Percentiles rank a stretch among this genome's conserved stretches.
These are phyloP conservation scores for Melikaiella ostensackeni DNA, from an alignment of 2,888 invertebrate species.

Conservation along the genomic window DNA sequence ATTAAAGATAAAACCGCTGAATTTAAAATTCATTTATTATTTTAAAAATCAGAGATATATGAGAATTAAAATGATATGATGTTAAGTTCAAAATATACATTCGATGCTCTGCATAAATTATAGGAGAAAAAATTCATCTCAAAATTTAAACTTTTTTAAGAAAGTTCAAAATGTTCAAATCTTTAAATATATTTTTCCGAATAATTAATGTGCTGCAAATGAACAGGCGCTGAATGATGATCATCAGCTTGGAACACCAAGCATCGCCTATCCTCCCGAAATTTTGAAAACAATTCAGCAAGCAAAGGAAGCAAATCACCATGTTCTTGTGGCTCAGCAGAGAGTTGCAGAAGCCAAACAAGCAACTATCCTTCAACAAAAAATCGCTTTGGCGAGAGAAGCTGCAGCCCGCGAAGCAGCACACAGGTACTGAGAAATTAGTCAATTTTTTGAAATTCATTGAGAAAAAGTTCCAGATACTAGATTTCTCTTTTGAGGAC, in stretches of 20 bases:
- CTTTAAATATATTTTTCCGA: background rate
- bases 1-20: background rate
- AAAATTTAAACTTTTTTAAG: too few relatives aligned
- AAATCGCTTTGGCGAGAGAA: conserved; percentile 86
- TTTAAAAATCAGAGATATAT: too few relatives aligned
- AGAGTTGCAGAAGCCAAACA: conserved; percentile 87
- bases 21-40: background rate
- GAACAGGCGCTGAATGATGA: conserved; percentile 64
- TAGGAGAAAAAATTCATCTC: too few relatives aligned
- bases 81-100: too few relatives aligned
- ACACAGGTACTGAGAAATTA: conserved; percentile 61
- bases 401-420: conserved; percentile 80
- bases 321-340: conserved; percentile 85
- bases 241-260: conserved; percentile 66
- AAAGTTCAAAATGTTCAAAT: too few relatives aligned
- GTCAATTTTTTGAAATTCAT: background rate
- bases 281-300: conserved; percentile 86
- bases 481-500: too few relatives aligned
- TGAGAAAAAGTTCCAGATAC: too few relatives aligned
- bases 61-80: too few relatives aligned
- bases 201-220: background rate
- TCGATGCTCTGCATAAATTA: too few relatives aligned
- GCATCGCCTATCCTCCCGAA: conserved; percentile 80
- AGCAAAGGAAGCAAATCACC: conserved; percentile 86
- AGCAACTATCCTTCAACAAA: conserved; percentile 85